Evolutionary conservation across 1,140 invertebrate genomes (phyloP).

Genomic region (Thalassaphorura encarpata): DNA sequence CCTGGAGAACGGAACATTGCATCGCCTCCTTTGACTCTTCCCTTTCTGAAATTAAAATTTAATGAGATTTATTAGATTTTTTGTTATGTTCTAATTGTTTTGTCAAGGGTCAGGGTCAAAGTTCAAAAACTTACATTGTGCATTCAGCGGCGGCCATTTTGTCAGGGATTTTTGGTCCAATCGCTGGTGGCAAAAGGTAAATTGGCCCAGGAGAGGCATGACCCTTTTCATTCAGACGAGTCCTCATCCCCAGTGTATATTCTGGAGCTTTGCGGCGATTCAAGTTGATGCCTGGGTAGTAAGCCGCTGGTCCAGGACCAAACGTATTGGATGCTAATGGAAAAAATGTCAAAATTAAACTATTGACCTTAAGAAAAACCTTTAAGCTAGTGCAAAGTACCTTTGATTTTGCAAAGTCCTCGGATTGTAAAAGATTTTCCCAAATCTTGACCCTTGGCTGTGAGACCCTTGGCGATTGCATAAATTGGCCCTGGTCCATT

Average conservation of each 20-base stretch:
- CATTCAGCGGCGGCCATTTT: constrained; percentile 20
- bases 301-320: constrained; percentile 25
- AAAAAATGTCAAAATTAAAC: neutral
- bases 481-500: constrained; percentile 24
- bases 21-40: constrained; percentile 4
- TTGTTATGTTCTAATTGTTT: neutral
- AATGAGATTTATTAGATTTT: neutral
- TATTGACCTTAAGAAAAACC: neutral
- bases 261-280: constrained; percentile 23
- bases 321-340: neutral
- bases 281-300: constrained; percentile 22
- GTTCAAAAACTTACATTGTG: constrained; percentile 15
- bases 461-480: constrained; percentile 20
- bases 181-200: constrained; percentile 23
- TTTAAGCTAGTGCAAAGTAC: neutral
- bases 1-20: constrained; percentile 10
- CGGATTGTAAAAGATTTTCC: constrained; percentile 8
- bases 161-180: constrained; percentile 25
- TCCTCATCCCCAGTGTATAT: constrained; percentile 15
- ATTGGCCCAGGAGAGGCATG: constrained; percentile 24
- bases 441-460: constrained; percentile 20
- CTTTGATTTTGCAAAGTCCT: constrained; percentile 14
- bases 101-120: neutral
- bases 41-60: constrained; percentile 15
- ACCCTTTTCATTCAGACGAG: constrained; percentile 13